Percentiles rank a stretch among this genome's conserved stretches.
Evolutionary conservation across 2,888 invertebrate genomes (phyloP).

Genomic region (Tiphia femorata): DNA sequence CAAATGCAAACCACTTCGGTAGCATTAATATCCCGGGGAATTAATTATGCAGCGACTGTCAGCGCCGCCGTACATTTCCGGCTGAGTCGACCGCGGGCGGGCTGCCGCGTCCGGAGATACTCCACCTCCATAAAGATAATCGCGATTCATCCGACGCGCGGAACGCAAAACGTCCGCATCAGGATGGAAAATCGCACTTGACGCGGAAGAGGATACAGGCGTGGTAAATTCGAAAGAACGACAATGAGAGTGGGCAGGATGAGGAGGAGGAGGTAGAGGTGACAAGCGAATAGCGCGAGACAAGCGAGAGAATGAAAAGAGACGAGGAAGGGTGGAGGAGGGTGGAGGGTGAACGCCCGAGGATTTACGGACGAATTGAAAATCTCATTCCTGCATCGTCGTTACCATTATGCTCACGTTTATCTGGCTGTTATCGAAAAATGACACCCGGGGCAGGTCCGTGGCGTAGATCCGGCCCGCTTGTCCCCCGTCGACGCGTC

Average conservation of each 20-base stretch:
- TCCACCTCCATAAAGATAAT: too few species aligned
- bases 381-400: conserved; percentile 46
- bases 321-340: neutral
- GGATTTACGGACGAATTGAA: conserved; percentile 53
- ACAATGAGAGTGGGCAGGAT: neutral
- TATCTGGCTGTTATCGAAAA: conserved; percentile 46
- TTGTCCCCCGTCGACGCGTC: neutral
- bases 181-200: too few species aligned
- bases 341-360: neutral
- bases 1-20: too few species aligned
- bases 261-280: neutral
- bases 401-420: conserved; percentile 43
- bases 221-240: too few species aligned
- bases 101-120: too few species aligned
- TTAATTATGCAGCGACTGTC: too few species aligned
- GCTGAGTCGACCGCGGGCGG: too few species aligned
- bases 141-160: too few species aligned
- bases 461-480: neutral
- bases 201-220: too few species aligned
- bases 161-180: too few species aligned
- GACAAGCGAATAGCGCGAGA: neutral
- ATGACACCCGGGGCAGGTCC: conserved; percentile 29
- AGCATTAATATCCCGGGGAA: too few species aligned
- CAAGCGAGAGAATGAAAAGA: neutral
- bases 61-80: too few species aligned